phyloP scores from a whole-genome alignment of 2,797 vertebrate genomes.

The Acanthiza pusilla region DNA sequence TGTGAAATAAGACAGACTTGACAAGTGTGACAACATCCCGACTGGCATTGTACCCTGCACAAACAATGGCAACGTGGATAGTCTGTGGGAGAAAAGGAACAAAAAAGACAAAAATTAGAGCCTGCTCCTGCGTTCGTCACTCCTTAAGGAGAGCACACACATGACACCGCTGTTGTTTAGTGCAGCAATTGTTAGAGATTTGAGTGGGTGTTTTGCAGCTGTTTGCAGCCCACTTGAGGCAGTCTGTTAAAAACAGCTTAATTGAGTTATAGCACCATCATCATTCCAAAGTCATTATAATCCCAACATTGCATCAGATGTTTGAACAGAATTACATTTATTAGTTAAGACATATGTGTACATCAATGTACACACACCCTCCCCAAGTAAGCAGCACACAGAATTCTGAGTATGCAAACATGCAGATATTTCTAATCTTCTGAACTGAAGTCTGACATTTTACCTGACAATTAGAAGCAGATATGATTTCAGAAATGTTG shows the following conservation, averaged over 20 bases:
- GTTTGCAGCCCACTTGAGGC: slow-evolving; percentile 50
- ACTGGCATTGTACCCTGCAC: slow-evolving; percentile 96
- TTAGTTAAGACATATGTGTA: not conserved
- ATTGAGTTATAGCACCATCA: slow-evolving; percentile 67
- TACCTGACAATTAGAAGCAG: not conserved
- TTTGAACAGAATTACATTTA: slow-evolving; percentile 29
- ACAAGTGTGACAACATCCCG: slow-evolving; percentile 96
- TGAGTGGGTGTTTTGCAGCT: slow-evolving; percentile 38
- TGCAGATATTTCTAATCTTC: not conserved
- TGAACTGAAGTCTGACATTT: slow-evolving; percentile 11
- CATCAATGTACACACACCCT: not conserved
- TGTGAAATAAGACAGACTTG: slow-evolving; percentile 97
- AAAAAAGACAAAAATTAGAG: not conserved
- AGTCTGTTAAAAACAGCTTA: slow-evolving; percentile 69
- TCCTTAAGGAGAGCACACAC: not conserved
- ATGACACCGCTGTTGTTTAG: not conserved
- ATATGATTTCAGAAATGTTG: not conserved
- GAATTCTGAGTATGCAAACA: not conserved
- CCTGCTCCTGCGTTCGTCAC: not conserved
- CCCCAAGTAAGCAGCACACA: not conserved
- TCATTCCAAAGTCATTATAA: slow-evolving; percentile 64
- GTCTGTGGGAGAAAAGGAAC: slow-evolving; percentile 78
- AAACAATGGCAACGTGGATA: slow-evolving; percentile 97
- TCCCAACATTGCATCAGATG: slow-evolving; percentile 50
- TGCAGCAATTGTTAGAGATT: not conserved